Conservation (phyloP, 2,113 vertebrate species). For the Trichechus manatus region DNA sequence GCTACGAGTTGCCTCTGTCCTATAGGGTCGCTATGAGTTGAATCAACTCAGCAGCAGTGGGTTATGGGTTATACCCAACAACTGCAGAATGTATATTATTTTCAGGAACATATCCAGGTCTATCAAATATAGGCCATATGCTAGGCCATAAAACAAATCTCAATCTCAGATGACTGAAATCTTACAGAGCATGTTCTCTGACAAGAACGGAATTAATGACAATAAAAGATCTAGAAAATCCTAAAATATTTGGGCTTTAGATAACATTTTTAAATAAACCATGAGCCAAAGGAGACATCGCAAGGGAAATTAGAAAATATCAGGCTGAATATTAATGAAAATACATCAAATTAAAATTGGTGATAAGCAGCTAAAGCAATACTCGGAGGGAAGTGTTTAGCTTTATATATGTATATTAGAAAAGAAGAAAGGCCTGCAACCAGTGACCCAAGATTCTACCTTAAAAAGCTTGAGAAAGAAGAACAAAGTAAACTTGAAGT, state of each 20-base stretch:
- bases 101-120: neutral
- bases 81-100: neutral
- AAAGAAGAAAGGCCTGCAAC: neutral
- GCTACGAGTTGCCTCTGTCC: too few species aligned
- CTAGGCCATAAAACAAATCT: neutral
- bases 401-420: neutral
- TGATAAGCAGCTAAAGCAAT: neutral
- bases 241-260: neutral
- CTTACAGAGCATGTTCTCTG: neutral
- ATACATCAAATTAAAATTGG: neutral
- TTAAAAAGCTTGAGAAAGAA: neutral
- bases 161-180: neutral
- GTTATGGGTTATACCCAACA: too few species aligned
- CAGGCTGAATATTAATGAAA: neutral
- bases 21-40: too few species aligned
- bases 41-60: too few species aligned
- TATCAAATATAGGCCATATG: neutral
- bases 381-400: neutral
- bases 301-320: neutral
- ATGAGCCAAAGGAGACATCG: too few species aligned
- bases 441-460: neutral
- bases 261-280: neutral
- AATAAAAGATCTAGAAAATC: neutral
- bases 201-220: neutral
- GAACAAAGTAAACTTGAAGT: too few species aligned